Evolutionary conservation across 2,888 invertebrate genomes (phyloP).

Genomic region (Drosophila mimetica): DNA sequence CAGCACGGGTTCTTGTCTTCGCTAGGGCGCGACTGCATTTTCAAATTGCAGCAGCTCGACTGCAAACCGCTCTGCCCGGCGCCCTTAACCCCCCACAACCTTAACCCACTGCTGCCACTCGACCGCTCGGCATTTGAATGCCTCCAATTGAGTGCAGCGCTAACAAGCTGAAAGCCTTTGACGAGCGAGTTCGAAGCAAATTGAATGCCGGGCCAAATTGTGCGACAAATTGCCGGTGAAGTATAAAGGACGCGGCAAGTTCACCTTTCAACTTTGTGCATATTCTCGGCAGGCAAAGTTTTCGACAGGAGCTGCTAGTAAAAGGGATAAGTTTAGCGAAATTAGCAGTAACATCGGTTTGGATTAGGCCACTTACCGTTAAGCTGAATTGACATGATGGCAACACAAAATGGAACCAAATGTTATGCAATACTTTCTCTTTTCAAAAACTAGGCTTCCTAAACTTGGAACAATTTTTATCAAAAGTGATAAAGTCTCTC

Average conservation of each 20-base stretch:
- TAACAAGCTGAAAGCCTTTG: conserved; percentile 31
- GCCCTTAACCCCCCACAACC: not conserved
- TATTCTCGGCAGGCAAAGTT: conserved; percentile 11
- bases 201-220: conserved; percentile 55
- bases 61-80: no score
- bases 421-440: no score
- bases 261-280: conserved; percentile 25
- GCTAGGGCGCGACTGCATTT: conserved; percentile 72
- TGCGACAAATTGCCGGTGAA: conserved; percentile 51
- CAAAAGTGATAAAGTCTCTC: no score
- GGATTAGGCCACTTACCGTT: not conserved
- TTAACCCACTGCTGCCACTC: not conserved
- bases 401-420: no score
- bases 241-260: conserved; percentile 4
- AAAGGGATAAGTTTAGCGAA: conserved; percentile 8
- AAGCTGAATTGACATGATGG: not conserved
- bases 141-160: conserved; percentile 39
- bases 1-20: conserved; percentile 61
- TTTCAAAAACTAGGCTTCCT: no score
- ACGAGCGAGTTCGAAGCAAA: conserved; percentile 40
- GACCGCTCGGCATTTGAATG: conserved; percentile 26
- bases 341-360: conserved; percentile 1
- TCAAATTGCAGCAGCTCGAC: conserved; percentile 41
- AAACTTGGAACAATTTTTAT: no score
- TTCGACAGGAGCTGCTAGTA: conserved; percentile 8